Evolutionary conservation across 2,113 vertebrate genomes (phyloP), one percentile per base, ranked within the genome.

Genomic region (Sakesphorus luctuosus): DNA sequence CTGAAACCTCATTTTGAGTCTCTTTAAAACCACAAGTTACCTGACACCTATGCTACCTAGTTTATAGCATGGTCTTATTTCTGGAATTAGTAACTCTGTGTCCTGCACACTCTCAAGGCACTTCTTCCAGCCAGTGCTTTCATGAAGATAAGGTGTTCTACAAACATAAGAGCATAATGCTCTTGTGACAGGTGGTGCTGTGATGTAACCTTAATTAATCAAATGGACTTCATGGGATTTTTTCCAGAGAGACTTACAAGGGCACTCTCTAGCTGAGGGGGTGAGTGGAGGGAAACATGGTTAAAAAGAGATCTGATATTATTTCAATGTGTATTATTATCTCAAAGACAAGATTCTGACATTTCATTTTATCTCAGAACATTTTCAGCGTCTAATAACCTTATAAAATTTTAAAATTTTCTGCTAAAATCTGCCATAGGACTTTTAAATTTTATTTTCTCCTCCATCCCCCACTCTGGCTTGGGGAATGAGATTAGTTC

Each of bases 141-240:
- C 55, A 7, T 26, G 52, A 82, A 87, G 87, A 84, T 86, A 91
- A 87, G 23, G 13, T 35, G 55, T 62, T 91, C 56, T 74, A 23
- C 84, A 91, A 93, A 89, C 87, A 94, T 89, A 77, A 82, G 55
- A 55, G 9, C 35, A 18, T 31, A 77, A 36, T 61, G 38, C 40
- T 78, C 23, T 65, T 88, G 63, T 87, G 87, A 46, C 29, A 71
- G 80, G 65, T 71, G 73, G 23, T 91, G 69, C 28, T 93, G 46
- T 71, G 31, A 55, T 67, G 61, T 84, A 81, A 67, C 46, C 25
- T 80, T 81, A 89, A 92, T 91, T 89, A 84, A 77, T 94, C 72
- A 86, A 69, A 66, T 43, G 20, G 36, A 11, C n/a, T 62, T 55
- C 75, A 56, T 52, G 16, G 12, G 31, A 36, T 36, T 77, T 85